phyloP scores from a whole-genome alignment of 2,113 vertebrate genomes.

The Furnarius figulus region DNA sequence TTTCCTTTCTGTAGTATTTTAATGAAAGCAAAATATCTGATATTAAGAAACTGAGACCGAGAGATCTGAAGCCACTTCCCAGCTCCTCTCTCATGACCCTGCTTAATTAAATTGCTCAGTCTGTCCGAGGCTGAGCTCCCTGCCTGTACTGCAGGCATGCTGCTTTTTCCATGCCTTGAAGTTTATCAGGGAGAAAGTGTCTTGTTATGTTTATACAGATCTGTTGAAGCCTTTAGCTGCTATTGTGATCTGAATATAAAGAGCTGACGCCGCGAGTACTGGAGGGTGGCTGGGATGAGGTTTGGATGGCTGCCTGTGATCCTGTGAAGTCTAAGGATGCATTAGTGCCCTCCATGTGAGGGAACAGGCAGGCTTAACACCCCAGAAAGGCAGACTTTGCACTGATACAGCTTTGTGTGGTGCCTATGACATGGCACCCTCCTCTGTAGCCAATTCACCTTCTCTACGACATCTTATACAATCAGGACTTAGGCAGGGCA shows the following conservation, averaged over 20 bases:
- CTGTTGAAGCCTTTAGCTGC: background rate
- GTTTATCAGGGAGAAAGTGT: background rate
- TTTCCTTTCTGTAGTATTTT: background rate
- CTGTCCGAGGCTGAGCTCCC: background rate
- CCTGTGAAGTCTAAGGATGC: background rate
- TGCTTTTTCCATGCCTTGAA: background rate
- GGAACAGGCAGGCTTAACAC: background rate
- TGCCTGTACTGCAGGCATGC: background rate
- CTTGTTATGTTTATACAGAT: background rate
- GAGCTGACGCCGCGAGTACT: background rate
- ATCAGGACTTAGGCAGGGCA: conserved; percentile 15
- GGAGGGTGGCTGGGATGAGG: background rate
- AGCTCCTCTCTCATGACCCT: background rate
- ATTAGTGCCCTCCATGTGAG: rapidly evolving
- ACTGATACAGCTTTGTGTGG: background rate
- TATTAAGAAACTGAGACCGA: background rate
- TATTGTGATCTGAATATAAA: background rate
- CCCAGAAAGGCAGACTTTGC: background rate
- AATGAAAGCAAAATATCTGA: background rate
- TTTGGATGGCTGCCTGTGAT: background rate
- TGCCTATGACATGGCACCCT: background rate
- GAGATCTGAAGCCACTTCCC: background rate
- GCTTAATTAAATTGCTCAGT: background rate
- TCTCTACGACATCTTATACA: background rate
- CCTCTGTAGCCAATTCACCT: conserved; percentile 16